phyloP scores from a whole-genome alignment of 2,113 vertebrate genomes.

The Rattus rattus region DNA sequence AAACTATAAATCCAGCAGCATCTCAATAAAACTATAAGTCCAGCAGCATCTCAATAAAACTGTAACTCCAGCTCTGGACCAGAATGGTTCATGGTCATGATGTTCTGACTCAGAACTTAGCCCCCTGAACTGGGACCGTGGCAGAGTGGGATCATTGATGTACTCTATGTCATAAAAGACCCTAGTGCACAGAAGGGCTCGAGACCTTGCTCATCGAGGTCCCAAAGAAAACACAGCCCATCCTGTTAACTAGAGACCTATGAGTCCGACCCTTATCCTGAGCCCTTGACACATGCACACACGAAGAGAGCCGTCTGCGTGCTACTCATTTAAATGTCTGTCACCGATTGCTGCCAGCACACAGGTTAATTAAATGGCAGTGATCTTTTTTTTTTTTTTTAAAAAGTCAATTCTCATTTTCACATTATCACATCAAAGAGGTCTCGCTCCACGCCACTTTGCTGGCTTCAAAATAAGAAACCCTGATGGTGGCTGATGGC shows the following conservation, averaged over 20 bases:
- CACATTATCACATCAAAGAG: constrained; percentile 55
- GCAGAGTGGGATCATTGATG: background rate
- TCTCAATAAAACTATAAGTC: constrained; percentile 55
- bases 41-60: constrained; percentile 47
- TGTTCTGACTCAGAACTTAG: background rate
- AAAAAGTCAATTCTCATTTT: background rate
- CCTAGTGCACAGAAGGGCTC: background rate
- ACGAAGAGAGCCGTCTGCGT: background rate
- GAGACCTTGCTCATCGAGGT: background rate
- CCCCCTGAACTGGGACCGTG: background rate
- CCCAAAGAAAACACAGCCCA: background rate
- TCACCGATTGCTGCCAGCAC: background rate
- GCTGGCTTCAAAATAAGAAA: background rate
- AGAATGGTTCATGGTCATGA: background rate
- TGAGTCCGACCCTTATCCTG: background rate
- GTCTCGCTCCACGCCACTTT: background rate
- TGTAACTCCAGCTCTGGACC: background rate
- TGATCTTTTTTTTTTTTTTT: constrained; percentile 4
- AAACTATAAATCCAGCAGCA: constrained; percentile 22
- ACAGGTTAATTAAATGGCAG: constrained; percentile 73
- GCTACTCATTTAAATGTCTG: constrained; percentile 30
- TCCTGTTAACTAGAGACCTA: background rate
- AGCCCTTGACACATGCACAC: background rate
- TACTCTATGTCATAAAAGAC: background rate
- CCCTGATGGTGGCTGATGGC: background rate